phyloP scores from a whole-genome alignment of 2,113 vertebrate genomes.

The Oxyruncus cristatus region DNA sequence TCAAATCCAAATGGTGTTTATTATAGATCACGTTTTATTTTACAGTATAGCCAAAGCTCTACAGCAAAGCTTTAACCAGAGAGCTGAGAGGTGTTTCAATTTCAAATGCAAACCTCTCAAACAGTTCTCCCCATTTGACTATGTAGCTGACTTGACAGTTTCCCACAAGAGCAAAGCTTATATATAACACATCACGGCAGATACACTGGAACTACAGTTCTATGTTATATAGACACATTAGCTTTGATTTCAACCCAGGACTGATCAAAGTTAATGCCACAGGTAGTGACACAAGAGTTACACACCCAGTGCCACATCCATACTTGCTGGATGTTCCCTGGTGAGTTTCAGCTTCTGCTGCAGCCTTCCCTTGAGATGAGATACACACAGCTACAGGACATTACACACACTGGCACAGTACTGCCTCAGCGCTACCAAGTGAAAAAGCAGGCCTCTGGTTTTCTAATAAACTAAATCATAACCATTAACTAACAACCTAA shows the following conservation, averaged over 20 bases:
- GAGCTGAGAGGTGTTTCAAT: not conserved
- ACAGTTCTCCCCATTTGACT: not conserved
- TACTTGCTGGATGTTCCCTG: not conserved
- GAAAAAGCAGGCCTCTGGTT: not conserved
- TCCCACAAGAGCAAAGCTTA: not conserved
- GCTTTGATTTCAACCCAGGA: not conserved
- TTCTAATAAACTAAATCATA: not conserved
- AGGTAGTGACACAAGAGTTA: not conserved
- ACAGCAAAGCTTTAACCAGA: not conserved
- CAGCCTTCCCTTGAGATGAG: not conserved
- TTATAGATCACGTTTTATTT: not conserved
- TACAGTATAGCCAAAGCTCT: not conserved
- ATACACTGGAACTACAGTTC: not conserved
- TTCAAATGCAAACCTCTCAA: not conserved
- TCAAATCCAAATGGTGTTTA: not conserved
- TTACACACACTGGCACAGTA: not conserved
- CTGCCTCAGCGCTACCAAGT: not conserved
- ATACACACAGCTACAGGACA: not conserved
- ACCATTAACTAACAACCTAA: not conserved
- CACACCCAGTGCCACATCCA: not conserved
- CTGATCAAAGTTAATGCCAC: not conserved
- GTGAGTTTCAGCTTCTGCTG: not conserved
- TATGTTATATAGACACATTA: not conserved
- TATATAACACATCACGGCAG: not conserved
- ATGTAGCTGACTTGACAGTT: not conserved